Evolutionary conservation across 2,113 vertebrate genomes (phyloP), one percentile per base, ranked within the genome.

Genomic region (Centropus bengalensis): DNA sequence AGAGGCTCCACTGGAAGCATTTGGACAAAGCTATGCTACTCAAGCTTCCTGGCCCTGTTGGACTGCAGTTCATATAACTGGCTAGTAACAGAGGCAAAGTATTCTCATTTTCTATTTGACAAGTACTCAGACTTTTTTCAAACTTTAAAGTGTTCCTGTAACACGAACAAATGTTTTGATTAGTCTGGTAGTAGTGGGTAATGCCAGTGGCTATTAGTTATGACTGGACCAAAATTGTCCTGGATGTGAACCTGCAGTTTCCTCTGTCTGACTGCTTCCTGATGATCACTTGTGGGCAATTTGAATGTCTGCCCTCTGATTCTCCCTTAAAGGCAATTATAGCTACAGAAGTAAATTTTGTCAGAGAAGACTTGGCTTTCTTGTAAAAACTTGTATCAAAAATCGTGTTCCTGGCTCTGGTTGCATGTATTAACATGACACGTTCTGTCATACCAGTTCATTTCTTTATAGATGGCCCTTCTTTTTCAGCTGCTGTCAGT

Each of bases 401-500:
- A 58, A n/a, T 20, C 63, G 32, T 68, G 18, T 68, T 85, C 40
- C 44, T 88, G 24, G 22, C 44, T 86, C 27, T 82, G 14, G 18
- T 89, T 76, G 44, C 27, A 20, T 63, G 17, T 76, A 24, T 82
- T 19, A n/a, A n/a, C 20, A 5, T 36, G 59, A 32, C 2, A 3
- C 6, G 3, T 70, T 94, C 49, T 94, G 68, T 68, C 33, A 17
- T 56, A 19, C 5, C 38, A 11, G 24, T 27, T 81, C 21, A 8
- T 58, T 40, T 69, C 91, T 81, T 93, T 44, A 85, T 66, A 60
- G 55, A 17, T 64, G 88, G 14, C 30, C 16, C 45, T 87, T 96
- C 91, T 93, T 33, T 97, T 94, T 70, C 52, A 94, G 94, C 86
- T 98, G 98, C 97, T 86, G 84, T 98, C 54, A 98, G 96, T 67